A percentile compares a stretch with the other conserved stretches of the same genome.
Evolutionary conservation across 2,113 vertebrate genomes (phyloP).

Genomic region (Aphyosemion australe): DNA sequence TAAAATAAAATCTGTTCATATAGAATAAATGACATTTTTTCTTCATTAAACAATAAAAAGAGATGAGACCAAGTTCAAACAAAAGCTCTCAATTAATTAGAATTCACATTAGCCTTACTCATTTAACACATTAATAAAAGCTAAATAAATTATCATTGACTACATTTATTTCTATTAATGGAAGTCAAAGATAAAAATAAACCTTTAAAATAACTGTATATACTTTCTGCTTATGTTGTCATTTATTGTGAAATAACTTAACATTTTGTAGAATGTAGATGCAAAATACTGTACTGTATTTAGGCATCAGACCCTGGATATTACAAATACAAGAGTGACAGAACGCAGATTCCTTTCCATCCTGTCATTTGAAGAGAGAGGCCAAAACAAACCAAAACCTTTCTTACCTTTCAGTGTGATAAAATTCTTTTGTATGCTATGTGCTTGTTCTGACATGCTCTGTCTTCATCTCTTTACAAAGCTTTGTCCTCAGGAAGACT

Average conservation of each 20-base stretch:
- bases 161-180: background rate
- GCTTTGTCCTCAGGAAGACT: constrained; percentile 21
- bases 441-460: constrained; percentile 35
- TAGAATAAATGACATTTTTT: background rate
- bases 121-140: background rate
- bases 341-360: constrained; percentile 27
- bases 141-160: background rate
- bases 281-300: constrained; percentile 32
- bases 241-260: background rate
- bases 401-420: constrained; percentile 16
- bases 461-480: constrained; percentile 25
- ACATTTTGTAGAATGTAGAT: constrained; percentile 11
- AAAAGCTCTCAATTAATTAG: background rate
- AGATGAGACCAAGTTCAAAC: background rate
- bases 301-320: constrained; percentile 43
- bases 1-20: background rate
- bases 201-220: too few relatives aligned
- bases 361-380: constrained; percentile 19
- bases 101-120: background rate
- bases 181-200: too few relatives aligned
- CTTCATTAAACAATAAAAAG: too few relatives aligned
- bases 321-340: constrained; percentile 29
- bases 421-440: constrained; percentile 18
- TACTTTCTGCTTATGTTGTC: background rate
- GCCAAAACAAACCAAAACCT: constrained; percentile 40